Evolutionary conservation across 2,797 vertebrate genomes (phyloP).

Genomic region (Enteromius treurensis): DNA sequence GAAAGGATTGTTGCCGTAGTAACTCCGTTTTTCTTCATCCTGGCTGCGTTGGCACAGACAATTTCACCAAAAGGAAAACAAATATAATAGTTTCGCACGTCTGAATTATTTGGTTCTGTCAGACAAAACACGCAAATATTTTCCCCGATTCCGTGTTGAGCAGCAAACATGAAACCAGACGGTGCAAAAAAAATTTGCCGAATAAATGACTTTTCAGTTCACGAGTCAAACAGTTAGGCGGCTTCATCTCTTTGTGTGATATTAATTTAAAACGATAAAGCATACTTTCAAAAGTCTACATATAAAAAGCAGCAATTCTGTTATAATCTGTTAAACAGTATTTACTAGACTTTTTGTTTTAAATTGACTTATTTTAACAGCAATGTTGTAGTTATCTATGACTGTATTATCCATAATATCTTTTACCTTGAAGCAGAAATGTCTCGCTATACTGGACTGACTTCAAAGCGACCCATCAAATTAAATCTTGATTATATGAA

Average conservation of each 20-base stretch:
- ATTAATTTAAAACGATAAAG: not conserved
- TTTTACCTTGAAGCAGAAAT: not conserved
- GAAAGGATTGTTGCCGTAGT: conserved; percentile 95
- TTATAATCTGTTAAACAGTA: not conserved
- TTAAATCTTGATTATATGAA: conserved; percentile 61
- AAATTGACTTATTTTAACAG: not conserved
- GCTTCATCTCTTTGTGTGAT: not conserved
- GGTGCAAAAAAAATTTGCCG: conserved; percentile 14
- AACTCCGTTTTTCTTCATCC: conserved; percentile 90
- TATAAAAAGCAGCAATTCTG: not conserved
- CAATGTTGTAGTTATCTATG: not conserved
- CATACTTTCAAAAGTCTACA: not conserved
- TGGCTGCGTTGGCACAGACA: conserved; percentile 90
- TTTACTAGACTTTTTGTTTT: not conserved
- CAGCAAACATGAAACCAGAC: conserved; percentile 53
- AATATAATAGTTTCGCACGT: conserved; percentile 92
- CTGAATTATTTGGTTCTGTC: conserved; percentile 94
- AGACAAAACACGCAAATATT: conserved; percentile 85
- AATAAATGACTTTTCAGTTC: conserved; percentile 36
- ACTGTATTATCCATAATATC: not conserved
- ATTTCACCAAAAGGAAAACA: conserved; percentile 93
- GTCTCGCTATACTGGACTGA: not conserved
- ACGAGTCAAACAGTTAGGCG: conserved; percentile 4
- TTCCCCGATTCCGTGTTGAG: conserved; percentile 55
- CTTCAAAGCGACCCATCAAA: not conserved